These are phyloP conservation scores for Ephydatia muelleri DNA, from an alignment of 37 sponge, comb jelly and placozoan genomes.

Conservation along the genomic window DNA sequence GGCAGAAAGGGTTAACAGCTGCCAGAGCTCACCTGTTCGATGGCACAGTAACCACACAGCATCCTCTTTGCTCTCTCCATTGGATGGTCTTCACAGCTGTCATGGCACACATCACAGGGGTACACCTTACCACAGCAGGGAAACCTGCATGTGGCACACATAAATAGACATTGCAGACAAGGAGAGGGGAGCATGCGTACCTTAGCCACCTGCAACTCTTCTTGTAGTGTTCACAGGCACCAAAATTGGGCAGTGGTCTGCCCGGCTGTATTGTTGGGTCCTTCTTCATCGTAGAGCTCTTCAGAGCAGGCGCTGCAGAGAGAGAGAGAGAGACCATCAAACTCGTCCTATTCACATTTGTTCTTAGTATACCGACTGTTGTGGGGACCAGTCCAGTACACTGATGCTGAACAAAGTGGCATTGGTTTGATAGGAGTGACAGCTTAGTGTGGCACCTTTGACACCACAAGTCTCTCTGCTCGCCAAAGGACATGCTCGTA, in stretches of 20 bases:
- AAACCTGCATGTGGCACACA: conserved; percentile 44
- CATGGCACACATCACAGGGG: conserved; percentile 88
- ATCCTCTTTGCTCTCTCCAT: conserved; percentile 85
- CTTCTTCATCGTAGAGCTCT: neutral
- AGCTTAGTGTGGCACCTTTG: conserved; percentile 50
- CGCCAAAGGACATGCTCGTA: conserved; percentile 45
- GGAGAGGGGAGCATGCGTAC: conserved; percentile 30
- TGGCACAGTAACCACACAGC: conserved; percentile 83
- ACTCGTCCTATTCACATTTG: too few relatives aligned
- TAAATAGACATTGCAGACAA: neutral
- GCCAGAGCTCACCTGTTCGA: conserved; percentile 64
- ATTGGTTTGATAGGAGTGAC: conserved; percentile 15
- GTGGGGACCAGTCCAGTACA: neutral
- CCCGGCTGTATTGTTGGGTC: conserved; percentile 39
- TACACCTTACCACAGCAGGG: conserved; percentile 83
- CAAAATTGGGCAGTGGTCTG: conserved; percentile 64
- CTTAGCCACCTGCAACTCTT: conserved; percentile 86
- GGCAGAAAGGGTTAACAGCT: neutral
- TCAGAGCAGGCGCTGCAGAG: neutral
- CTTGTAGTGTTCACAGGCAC: conserved; percentile 82
- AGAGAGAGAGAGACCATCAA: neutral
- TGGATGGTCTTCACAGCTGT: conserved; percentile 62
- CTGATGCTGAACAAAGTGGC: conserved; percentile 56
- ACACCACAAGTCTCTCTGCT: conserved; percentile 53
- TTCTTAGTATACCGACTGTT: neutral